These are phyloP conservation scores for Chiridota heheva DNA, from an alignment of 35 echinoderm and acorn worm species.

Conservation along the genomic window DNA sequence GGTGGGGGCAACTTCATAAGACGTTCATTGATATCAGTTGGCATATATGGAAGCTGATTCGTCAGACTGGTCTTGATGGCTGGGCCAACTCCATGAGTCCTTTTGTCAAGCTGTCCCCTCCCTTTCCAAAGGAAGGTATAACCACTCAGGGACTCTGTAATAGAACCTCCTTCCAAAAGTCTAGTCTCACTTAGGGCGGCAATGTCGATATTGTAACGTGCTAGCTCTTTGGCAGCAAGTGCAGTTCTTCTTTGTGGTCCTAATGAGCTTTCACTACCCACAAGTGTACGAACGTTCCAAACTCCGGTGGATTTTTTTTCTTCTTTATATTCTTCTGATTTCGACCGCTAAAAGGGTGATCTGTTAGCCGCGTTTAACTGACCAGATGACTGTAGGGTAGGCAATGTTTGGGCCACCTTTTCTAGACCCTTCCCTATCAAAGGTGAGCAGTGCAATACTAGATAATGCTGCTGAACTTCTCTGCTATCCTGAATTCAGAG, in stretches of 20 bases:
- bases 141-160: not conserved
- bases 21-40: conserved; percentile 35
- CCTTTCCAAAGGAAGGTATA: not conserved
- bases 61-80: conserved; percentile 12
- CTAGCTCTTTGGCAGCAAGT: conserved; percentile 13
- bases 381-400: not conserved
- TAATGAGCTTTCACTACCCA: not conserved
- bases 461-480: conserved; percentile 25
- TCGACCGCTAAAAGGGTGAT: conserved; percentile 18
- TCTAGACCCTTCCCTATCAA: too few species aligned
- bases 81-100: conserved; percentile 28
- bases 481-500: conserved; percentile 10
- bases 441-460: conserved; percentile 14
- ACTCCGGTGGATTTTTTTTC: not conserved
- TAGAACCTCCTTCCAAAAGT: conserved; percentile 11
- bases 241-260: conserved; percentile 25
- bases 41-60: not conserved
- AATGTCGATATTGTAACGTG: conserved; percentile 39
- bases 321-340: not conserved
- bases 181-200: conserved; percentile 17
- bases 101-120: not conserved
- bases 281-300: conserved; percentile 39
- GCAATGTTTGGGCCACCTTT: conserved; percentile 1
- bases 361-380: conserved; percentile 4
- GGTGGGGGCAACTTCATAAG: conserved; percentile 36